Evolutionary conservation across 2,113 vertebrate species (phyloP).

Genomic region (Tringa solitaria): DNA sequence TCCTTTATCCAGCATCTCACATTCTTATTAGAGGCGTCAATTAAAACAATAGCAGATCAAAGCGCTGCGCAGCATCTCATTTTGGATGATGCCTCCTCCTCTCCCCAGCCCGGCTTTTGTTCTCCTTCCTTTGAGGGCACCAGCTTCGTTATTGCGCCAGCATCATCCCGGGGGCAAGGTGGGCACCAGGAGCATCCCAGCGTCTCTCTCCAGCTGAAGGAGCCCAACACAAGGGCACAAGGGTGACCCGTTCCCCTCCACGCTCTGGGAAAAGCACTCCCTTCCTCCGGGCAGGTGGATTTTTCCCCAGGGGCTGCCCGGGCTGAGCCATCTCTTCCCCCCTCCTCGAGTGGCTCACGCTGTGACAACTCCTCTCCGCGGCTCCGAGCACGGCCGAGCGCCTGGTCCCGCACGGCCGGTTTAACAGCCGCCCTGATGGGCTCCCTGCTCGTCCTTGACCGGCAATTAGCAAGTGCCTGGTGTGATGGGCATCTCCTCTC

Average conservation of each 20-base stretch:
- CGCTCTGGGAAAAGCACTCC: not conserved
- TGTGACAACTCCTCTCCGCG: not conserved
- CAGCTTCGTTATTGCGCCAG: not conserved
- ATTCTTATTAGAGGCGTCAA: conserved; percentile 11
- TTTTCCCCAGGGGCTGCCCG: not conserved
- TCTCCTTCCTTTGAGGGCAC: not conserved
- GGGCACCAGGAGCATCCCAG: rapidly evolving
- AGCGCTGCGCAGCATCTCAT: not conserved
- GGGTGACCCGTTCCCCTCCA: rapidly evolving
- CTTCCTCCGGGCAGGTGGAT: not conserved
- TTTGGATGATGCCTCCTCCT: not conserved
- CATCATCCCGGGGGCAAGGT: not conserved
- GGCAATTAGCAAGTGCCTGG: not conserved
- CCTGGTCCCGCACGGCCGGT: not conserved
- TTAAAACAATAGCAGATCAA: conserved; percentile 57
- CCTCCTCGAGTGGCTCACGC: rapidly evolving
- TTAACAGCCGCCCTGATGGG: not conserved
- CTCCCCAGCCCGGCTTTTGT: not conserved
- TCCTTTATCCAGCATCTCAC: conserved; percentile 25
- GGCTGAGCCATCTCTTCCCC: rapidly evolving
- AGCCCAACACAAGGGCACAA: rapidly evolving
- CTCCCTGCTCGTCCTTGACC: not conserved
- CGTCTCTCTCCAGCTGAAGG: not conserved
- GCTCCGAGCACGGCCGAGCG: rapidly evolving
- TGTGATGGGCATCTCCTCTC: not conserved